A percentile compares a stretch with the other conserved stretches of the same genome.
Conservation (phyloP, 2,113 vertebrate species). For the Neopipo cinnamomea region DNA sequence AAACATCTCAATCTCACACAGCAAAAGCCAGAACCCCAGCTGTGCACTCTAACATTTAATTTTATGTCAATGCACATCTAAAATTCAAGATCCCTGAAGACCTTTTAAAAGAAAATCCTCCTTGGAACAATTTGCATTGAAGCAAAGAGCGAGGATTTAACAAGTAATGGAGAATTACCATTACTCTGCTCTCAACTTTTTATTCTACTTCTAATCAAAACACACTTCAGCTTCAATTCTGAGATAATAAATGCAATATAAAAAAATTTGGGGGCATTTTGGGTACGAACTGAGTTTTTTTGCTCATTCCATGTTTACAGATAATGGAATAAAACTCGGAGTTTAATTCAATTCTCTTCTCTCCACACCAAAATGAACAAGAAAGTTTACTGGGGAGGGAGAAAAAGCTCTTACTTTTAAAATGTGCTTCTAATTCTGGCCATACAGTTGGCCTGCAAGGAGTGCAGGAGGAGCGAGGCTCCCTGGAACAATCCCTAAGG, state of each 20-base stretch:
- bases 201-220: conserved; percentile 55
- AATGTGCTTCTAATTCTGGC: conserved; percentile 19
- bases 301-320: neutral
- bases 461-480: neutral
- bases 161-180: conserved; percentile 52
- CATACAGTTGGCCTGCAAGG: neutral
- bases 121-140: conserved; percentile 62
- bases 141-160: conserved; percentile 52
- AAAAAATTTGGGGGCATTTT: neutral
- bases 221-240: conserved; percentile 22
- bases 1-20: neutral
- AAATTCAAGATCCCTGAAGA: conserved; percentile 62
- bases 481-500: conserved; percentile 43
- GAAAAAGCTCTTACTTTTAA: neutral
- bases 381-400: neutral
- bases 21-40: conserved; percentile 43
- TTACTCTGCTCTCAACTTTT: conserved; percentile 41
- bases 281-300: neutral
- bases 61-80: conserved; percentile 60
- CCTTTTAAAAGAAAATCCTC: conserved; percentile 69
- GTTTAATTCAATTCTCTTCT: neutral
- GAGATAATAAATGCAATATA: neutral
- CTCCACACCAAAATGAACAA: neutral
- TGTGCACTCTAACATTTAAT: conserved; percentile 39
- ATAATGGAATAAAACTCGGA: neutral